phyloP scores from a whole-genome alignment of 2,888 invertebrate species.

The Ophion ellenae region DNA sequence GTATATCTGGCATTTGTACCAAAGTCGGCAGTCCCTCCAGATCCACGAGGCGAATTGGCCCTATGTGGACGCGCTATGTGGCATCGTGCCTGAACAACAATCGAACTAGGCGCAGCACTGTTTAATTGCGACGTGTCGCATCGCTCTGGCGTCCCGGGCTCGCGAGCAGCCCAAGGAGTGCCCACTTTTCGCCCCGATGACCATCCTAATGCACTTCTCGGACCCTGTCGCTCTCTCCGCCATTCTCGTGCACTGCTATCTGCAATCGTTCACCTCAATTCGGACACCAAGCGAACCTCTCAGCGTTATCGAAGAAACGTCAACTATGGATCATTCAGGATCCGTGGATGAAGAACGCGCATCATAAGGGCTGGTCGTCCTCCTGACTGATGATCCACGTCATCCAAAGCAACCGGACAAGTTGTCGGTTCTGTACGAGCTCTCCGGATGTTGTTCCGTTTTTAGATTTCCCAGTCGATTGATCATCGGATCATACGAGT shows the following conservation, averaged over 20 bases:
- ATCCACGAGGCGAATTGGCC: conserved; percentile 11
- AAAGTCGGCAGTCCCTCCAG: conserved; percentile 34
- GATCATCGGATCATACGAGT: background rate
- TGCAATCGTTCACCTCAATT: conserved; percentile 37
- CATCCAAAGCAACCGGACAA: background rate
- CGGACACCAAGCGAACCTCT: background rate
- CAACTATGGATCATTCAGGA: background rate
- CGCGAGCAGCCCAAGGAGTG: conserved; percentile 65
- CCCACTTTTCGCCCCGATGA: conserved; percentile 71
- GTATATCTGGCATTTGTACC: conserved; percentile 28
- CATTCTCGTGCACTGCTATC: conserved; percentile 13
- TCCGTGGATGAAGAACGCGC: background rate
- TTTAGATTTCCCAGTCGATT: background rate
- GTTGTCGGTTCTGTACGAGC: background rate
- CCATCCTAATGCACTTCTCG: conserved; percentile 63
- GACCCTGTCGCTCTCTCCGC: conserved; percentile 19
- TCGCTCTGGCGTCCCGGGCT: conserved; percentile 42
- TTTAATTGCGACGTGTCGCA: conserved; percentile 71
- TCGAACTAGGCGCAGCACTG: conserved; percentile 75
- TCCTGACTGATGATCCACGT: too few relatives aligned
- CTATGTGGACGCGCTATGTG: conserved; percentile 6
- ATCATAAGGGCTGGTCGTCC: too few relatives aligned
- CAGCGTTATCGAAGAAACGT: too few relatives aligned
- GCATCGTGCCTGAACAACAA: conserved; percentile 66
- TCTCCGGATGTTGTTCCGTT: background rate